These are phyloP conservation scores for Phallusia fumigata DNA, from an alignment of 23 tunicate species.

Conservation along the genomic window DNA sequence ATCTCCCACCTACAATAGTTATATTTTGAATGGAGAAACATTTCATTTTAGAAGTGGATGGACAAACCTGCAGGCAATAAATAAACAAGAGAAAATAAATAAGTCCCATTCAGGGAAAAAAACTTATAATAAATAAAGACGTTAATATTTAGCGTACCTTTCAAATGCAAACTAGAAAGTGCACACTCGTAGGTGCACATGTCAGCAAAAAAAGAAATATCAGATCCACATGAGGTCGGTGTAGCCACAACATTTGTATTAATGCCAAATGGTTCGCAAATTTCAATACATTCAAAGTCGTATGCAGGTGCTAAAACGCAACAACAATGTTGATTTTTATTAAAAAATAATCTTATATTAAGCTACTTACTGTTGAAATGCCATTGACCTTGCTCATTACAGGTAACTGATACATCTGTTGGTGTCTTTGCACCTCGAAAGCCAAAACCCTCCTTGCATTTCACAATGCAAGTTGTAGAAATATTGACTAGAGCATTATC, in stretches of 20 bases:
- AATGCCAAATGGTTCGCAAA: conserved; percentile 35
- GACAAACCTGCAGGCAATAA: too few relatives aligned
- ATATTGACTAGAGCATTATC: conserved; percentile 7
- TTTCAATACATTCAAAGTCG: conserved; percentile 18
- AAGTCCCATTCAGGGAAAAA: too few relatives aligned
- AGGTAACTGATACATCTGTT: conserved; percentile 2
- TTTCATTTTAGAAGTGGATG: too few relatives aligned
- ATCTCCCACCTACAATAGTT: too few relatives aligned
- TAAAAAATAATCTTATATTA: background rate
- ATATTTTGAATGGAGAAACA: too few relatives aligned
- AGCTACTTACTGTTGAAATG: conserved; percentile 14
- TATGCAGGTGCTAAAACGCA: background rate
- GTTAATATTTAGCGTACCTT: background rate
- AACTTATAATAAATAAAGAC: too few relatives aligned
- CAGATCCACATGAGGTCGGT: conserved; percentile 26
- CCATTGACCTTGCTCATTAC: conserved; percentile 41
- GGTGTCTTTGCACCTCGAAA: background rate
- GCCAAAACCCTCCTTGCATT: conserved; percentile 23
- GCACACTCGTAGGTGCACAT: conserved; percentile 38
- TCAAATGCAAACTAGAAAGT: background rate
- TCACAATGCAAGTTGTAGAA: conserved; percentile 21
- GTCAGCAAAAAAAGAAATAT: conserved; percentile 24
- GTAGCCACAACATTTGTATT: background rate
- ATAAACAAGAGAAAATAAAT: too few relatives aligned
- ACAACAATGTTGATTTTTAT: too few relatives aligned